Evolutionary conservation across 2,888 invertebrate genomes (phyloP).

Genomic region (Thymelicus sylvestris): DNA sequence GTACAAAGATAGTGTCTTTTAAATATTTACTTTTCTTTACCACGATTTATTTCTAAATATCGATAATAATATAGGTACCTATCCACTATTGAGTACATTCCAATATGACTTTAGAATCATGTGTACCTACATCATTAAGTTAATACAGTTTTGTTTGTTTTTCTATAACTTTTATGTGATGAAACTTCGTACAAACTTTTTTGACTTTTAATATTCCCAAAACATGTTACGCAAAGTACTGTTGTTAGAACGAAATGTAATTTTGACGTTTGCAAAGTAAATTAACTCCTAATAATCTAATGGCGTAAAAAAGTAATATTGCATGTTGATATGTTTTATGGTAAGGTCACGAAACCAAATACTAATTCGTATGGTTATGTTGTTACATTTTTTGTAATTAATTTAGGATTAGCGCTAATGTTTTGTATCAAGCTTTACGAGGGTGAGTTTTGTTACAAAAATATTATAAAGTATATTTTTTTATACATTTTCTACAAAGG

Average conservation of each 20-base stretch:
- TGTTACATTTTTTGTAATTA: constrained; percentile 55
- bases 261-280: constrained; percentile 12
- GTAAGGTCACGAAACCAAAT: constrained; percentile 70
- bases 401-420: constrained; percentile 49
- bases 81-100: constrained; percentile 1
- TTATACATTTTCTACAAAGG: background rate
- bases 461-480: background rate
- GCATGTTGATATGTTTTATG: constrained; percentile 28
- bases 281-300: constrained; percentile 36
- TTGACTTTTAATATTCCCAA: constrained; percentile 8
- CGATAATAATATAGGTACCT: background rate
- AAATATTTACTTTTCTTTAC: no score
- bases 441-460: constrained; percentile 14
- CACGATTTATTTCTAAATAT: background rate
- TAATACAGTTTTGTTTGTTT: background rate
- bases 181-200: constrained; percentile 3
- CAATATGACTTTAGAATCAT: constrained; percentile 3
- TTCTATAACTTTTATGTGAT: background rate
- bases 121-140: background rate
- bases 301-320: constrained; percentile 1
- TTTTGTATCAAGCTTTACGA: constrained; percentile 36
- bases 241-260: background rate
- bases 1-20: no score
- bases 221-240: constrained; percentile 20
- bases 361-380: constrained; percentile 67